Percentiles rank a stretch among this genome's conserved stretches.
Conservation (phyloP, 2,888 invertebrate species). For the Dicranocentrus wangi region DNA sequence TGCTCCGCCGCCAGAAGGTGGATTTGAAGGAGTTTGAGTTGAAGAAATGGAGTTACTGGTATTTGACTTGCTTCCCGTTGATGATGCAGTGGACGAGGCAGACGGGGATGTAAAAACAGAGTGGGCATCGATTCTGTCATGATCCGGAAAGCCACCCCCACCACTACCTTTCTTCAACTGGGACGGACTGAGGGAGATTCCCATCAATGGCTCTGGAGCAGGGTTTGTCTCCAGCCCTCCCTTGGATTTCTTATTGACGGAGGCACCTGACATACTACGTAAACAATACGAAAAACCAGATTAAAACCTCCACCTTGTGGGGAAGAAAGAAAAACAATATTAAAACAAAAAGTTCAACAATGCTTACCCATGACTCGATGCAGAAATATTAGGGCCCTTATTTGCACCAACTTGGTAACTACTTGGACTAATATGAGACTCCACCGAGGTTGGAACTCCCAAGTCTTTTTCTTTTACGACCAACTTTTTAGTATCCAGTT, state of each 20-base stretch:
- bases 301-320: no score
- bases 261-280: constrained; percentile 58
- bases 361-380: constrained; percentile 61
- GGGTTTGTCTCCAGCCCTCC: constrained; percentile 62
- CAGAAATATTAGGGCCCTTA: constrained; percentile 17
- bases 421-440: constrained; percentile 23
- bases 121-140: constrained; percentile 29
- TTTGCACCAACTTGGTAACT: neutral
- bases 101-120: constrained; percentile 44
- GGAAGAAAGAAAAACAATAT: no score
- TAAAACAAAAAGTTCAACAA: neutral
- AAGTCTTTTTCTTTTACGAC: constrained; percentile 28
- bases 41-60: neutral
- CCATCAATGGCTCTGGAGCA: constrained; percentile 72
- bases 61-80: constrained; percentile 29
- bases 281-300: neutral
- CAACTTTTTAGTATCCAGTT: constrained; percentile 6
- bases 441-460: constrained; percentile 23
- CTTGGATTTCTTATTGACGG: constrained; percentile 62
- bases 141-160: constrained; percentile 5
- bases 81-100: constrained; percentile 25
- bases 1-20: constrained; percentile 1
- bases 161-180: constrained; percentile 52
- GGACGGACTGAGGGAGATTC: constrained; percentile 71
- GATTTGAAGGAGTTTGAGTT: neutral